These are phyloP conservation scores for Mythimna ferrago DNA, from an alignment of 2,888 invertebrate genomes.

Conservation along the genomic window DNA sequence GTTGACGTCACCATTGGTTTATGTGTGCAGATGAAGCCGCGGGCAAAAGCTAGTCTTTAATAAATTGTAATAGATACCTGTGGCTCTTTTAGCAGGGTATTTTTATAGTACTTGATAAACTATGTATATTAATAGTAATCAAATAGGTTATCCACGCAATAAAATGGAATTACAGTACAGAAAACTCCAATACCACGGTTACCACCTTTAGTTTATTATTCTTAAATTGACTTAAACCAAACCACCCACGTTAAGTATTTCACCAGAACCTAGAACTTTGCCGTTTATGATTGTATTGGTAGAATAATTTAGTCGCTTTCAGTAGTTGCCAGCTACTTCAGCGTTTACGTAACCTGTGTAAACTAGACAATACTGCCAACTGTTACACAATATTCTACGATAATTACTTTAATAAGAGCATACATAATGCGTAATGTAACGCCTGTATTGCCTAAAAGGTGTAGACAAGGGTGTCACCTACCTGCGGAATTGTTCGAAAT, in stretches of 20 bases:
- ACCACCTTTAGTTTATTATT: constrained; percentile 24
- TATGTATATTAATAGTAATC: background rate
- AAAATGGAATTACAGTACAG: background rate
- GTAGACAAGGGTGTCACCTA: background rate
- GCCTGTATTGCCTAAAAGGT: background rate
- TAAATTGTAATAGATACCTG: background rate
- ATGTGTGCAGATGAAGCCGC: too few relatives aligned
- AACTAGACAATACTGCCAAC: constrained; percentile 33
- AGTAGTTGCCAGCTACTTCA: constrained; percentile 37
- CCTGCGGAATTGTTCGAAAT: too few relatives aligned
- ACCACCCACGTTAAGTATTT: constrained; percentile 1
- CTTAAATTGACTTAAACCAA: constrained; percentile 24
- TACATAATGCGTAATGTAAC: background rate
- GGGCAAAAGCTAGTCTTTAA: background rate
- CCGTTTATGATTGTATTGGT: constrained; percentile 43
- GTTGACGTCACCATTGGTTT: background rate
- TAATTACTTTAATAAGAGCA: constrained; percentile 10
- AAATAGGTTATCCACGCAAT: background rate
- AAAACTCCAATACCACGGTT: background rate
- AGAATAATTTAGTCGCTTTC: constrained; percentile 48
- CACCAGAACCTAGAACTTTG: constrained; percentile 30
- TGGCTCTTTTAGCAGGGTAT: background rate
- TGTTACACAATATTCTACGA: constrained; percentile 19
- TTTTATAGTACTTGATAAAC: background rate
- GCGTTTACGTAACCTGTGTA: constrained; percentile 36